Evolutionary conservation across 2,113 vertebrate genomes (phyloP), one percentile per base, ranked within the genome.

Genomic region (Tautogolabrus adspersus): DNA sequence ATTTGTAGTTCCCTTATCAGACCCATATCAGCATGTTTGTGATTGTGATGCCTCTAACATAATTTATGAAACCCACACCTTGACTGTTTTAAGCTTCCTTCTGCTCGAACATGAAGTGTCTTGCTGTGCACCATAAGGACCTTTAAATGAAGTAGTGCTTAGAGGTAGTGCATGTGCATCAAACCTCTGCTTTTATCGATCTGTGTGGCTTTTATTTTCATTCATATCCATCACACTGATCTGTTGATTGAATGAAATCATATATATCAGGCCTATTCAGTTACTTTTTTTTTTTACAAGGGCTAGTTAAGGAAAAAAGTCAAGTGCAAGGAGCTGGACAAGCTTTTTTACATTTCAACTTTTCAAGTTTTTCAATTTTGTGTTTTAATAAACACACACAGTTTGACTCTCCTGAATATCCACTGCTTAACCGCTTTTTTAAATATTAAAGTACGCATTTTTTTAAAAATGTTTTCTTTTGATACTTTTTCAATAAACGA

Each of bases 101-200:
- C 57, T 54, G 60, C n/a, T 52, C 49, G 19, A 52, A n/a, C 49
- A 52, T n/a, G 7, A 60, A 40, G 10, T 69, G 49, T 8, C 18
- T 63, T 77, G 49, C 66, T 84, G 46, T 75, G 34, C 56, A 79
- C 54, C 22, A 34, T 42, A 62, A n/a, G 19, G 44, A 56, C 8
- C n/a, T 16, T 57, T 47, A 72, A 44, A 63, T 40, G 4, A 26
- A 57, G 37, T 23, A 62, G 40, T 78, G 44, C 46, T 62, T 79
- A 19, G 46, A 18, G 22, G 18, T 72, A 75, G 68, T 79, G 85
- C 83, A 86, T 76, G 66, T 80, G 38, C 18, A 44, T 69, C 26
- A 57, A 52, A 11, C 70, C 3, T 10, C 40, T 16, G 19, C 51
- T 78, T 72, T 49, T 3, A 46, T 23, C 60, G 11, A 56, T 62